Percentiles rank a stretch among this genome's conserved stretches.
Conservation (phyloP, 2,888 invertebrate genomes). For the Pachycephus smyrnensis region DNA sequence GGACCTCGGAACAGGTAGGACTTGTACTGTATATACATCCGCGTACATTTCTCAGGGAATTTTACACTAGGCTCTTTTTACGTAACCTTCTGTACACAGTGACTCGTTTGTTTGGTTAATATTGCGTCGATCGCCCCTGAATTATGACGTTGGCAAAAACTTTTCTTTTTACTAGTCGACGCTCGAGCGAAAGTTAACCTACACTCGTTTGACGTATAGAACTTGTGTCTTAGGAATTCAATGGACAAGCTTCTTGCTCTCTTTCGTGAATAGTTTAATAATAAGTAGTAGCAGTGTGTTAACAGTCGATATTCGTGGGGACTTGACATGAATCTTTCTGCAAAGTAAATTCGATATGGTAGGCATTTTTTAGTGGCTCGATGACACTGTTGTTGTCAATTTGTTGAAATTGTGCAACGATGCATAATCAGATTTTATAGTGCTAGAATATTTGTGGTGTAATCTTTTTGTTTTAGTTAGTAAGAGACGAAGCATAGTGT, state of each 20-base stretch:
- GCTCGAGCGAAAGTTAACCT: constrained; percentile 9
- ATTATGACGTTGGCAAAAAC: neutral
- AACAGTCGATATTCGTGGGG: neutral
- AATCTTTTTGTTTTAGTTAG: neutral
- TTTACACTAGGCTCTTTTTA: neutral
- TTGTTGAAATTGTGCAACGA: neutral
- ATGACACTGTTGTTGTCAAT: neutral
- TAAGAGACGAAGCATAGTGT: neutral
- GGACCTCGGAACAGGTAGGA: constrained; percentile 3
- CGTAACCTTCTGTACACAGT: neutral
- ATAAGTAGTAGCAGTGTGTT: neutral
- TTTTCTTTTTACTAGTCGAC: neutral
- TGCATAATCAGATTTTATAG: neutral
- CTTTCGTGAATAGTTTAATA: neutral
- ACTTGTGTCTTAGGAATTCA: constrained; percentile 22
- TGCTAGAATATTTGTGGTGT: neutral
- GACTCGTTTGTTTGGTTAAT: neutral
- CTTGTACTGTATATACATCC: neutral
- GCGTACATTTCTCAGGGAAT: neutral
- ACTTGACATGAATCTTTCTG: neutral
- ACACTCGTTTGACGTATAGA: constrained; percentile 7
- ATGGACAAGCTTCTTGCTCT: neutral
- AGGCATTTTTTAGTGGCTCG: neutral
- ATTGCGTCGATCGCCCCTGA: neutral
- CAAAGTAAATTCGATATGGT: neutral